Conservation (phyloP, 2,113 vertebrate species). For the Heterotis niloticus region DNA sequence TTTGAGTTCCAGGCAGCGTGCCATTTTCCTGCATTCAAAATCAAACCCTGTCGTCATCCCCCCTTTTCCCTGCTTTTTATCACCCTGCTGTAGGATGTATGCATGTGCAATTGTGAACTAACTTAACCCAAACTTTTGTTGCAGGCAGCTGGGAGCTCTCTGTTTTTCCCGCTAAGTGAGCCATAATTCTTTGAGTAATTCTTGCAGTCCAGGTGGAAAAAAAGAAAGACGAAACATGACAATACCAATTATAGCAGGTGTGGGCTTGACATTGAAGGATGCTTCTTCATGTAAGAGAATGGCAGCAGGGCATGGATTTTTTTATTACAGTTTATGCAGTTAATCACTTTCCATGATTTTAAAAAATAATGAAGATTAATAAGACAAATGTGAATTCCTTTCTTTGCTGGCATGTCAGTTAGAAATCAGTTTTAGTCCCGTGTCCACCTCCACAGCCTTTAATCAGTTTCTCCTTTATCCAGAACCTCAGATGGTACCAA, state of each 20-base stretch:
- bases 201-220: neutral
- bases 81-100: neutral
- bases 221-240: neutral
- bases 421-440: neutral
- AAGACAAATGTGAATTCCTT: conserved; percentile 39
- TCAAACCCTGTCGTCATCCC: neutral
- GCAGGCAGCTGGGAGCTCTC: neutral
- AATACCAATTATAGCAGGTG: neutral
- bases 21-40: neutral
- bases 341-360: conserved; percentile 47
- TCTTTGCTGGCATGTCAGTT: conserved; percentile 3
- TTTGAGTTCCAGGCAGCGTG: too few relatives aligned
- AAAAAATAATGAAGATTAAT: conserved; percentile 50
- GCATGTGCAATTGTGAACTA: neutral
- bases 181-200: neutral
- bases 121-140: neutral
- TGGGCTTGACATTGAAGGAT: neutral
- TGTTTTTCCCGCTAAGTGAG: neutral
- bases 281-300: conserved; percentile 50
- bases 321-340: conserved; percentile 46
- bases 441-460: neutral
- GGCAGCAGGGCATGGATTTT: conserved; percentile 57
- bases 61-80: neutral
- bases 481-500: conserved; percentile 92
- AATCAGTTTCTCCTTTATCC: neutral